These are phyloP conservation scores for Epinephelus fuscoguttatus DNA, from an alignment of 2,113 vertebrate species.

Conservation along the genomic window DNA sequence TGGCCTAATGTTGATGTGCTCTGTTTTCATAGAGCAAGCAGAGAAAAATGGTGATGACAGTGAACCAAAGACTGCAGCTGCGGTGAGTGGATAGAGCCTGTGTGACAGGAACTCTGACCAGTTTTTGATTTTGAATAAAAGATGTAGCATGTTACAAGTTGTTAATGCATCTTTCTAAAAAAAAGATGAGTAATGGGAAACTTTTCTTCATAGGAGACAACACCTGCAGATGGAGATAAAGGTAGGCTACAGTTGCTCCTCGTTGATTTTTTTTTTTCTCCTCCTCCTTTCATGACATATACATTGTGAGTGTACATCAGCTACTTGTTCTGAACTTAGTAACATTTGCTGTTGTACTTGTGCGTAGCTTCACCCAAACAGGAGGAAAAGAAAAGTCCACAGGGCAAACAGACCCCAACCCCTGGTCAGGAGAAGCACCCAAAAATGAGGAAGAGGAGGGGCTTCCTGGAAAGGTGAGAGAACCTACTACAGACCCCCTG, in stretches of 20 bases:
- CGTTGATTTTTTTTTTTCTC: fast-evolving
- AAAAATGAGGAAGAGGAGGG: conserved; percentile 87
- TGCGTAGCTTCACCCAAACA: conserved; percentile 63
- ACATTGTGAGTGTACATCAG: not conserved
- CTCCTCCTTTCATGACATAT: not conserved
- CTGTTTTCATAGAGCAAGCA: conserved; percentile 39
- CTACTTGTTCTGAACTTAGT: not conserved
- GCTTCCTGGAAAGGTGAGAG: conserved; percentile 93
- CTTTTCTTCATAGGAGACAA: conserved; percentile 66
- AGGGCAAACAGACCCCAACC: conserved; percentile 74
- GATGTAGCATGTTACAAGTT: no score
- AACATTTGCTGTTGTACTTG: not conserved
- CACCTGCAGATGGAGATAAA: conserved; percentile 63
- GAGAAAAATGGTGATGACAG: conserved; percentile 60
- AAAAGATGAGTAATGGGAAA: not conserved
- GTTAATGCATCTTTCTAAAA: not conserved
- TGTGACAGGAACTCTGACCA: not conserved
- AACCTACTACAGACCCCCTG: not conserved
- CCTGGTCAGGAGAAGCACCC: conserved; percentile 68
- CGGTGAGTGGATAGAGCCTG: conserved; percentile 54
- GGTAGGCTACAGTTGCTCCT: conserved; percentile 24
- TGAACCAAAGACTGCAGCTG: conserved; percentile 51
- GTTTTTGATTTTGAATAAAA: not conserved
- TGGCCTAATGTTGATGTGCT: not conserved
- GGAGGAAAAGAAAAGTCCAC: conserved; percentile 87